Conservation (phyloP, 2,797 vertebrate species). For the Gorsachius magnificus region DNA sequence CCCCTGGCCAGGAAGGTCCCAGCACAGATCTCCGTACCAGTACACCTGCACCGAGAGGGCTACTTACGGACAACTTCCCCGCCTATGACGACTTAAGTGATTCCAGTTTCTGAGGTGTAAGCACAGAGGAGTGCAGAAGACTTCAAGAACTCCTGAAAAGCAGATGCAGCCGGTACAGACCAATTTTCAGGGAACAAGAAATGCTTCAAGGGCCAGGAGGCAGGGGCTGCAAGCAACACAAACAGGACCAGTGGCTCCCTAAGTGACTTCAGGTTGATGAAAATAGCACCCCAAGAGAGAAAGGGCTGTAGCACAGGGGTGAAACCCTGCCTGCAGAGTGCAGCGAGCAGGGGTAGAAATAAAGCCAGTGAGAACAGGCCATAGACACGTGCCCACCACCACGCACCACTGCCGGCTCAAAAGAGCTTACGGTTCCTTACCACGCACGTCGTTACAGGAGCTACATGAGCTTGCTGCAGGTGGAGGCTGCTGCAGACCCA, state of each 20-base stretch:
- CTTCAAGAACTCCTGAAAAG: constrained; percentile 82
- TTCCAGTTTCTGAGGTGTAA: constrained; percentile 80
- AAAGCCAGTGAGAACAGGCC: not conserved
- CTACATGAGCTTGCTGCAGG: not conserved
- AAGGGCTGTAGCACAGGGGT: not conserved
- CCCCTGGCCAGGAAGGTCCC: constrained; percentile 3
- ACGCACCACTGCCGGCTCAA: not conserved
- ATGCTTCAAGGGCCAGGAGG: not conserved
- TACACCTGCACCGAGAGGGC: constrained; percentile 38
- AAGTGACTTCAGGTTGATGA: not conserved
- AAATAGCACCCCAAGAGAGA: not conserved
- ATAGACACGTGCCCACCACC: not conserved
- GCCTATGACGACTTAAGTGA: constrained; percentile 79
- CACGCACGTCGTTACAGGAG: not conserved
- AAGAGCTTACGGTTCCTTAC: not conserved
- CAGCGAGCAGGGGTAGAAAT: rapidly evolving
- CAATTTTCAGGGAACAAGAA: constrained; percentile 28
- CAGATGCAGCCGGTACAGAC: constrained; percentile 78
- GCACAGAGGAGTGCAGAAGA: constrained; percentile 76
- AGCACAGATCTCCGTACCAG: not conserved
- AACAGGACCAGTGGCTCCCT: constrained; percentile 33
- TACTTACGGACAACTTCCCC: constrained; percentile 76
- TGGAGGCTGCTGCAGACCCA: not conserved
- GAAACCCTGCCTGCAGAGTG: not conserved
- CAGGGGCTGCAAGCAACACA: not conserved